A percentile compares a stretch with the other conserved stretches of the same genome.
These are phyloP conservation scores for Morbakka virulenta DNA, from an alignment of 30 jellyfish, hydroid and myxozoan species.

Conservation along the genomic window DNA sequence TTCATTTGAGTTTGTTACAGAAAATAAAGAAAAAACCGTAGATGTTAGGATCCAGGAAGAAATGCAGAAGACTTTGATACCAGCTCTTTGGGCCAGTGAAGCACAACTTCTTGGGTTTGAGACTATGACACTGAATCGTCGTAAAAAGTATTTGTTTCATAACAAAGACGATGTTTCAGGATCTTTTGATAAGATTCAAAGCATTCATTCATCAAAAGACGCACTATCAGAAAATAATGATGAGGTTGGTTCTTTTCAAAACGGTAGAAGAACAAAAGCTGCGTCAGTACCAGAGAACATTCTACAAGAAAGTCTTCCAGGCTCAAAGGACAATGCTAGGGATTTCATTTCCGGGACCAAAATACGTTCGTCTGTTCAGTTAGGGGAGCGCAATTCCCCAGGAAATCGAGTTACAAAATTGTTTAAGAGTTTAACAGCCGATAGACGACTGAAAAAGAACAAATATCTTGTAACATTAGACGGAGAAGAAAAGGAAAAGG, in stretches of 20 bases:
- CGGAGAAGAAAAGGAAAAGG: background rate
- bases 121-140: background rate
- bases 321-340: background rate
- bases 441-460: slow-evolving; percentile 38
- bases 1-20: background rate
- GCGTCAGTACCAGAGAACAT: background rate
- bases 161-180: background rate
- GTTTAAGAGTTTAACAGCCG: slow-evolving; percentile 47
- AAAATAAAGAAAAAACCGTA: background rate
- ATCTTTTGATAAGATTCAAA: background rate
- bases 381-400: background rate
- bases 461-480: background rate
- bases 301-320: background rate
- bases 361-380: background rate
- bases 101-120: background rate
- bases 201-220: background rate
- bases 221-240: background rate
- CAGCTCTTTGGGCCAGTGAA: background rate
- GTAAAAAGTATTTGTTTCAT: background rate
- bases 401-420: background rate
- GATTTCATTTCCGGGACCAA: background rate
- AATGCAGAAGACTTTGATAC: background rate
- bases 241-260: background rate
- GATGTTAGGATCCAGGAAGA: background rate
- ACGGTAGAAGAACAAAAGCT: background rate